Base-by-base conservation (phyloP, 2,113 vertebrate species). In the Miniopterus natalensis region DNA sequence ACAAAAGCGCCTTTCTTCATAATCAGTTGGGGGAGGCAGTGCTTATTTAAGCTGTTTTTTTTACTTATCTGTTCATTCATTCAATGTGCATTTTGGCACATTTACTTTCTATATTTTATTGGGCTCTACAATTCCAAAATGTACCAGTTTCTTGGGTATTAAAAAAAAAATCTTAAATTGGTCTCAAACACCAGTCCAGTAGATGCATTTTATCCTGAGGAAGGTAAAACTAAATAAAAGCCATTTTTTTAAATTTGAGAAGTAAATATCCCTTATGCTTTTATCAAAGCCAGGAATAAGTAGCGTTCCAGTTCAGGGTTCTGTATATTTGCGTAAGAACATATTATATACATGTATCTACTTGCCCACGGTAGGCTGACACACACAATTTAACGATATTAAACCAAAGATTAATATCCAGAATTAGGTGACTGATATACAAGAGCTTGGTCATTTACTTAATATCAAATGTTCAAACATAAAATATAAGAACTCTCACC, bases 381-480 rank as follows among this genome's bases (percentile, higher is more conserved):
- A 96, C 87, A 94, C 83, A 3, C 92, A 93, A 84, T 93, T 97
- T 94, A 96, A 91, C 95, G 93, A 49, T 83, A 93, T 92, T 93
- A 96, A 95, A 92, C 79, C 80, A 66, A 96, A 96, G 96, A 96
- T 97, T 97, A 94, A 96, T 97, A 93, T 96, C 73, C 85, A 97
- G 90, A 96, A 95, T 97, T 95, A 92, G 84, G 77, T 92, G 80
- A 96, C 75, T 92, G 90, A 96, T 88, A 97, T 68, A 92, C 92
- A 88, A 47, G 55, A 78, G 49, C 70, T 90, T 94, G 84, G 77
- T 55, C 84, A 92, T 94, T 96, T 97, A 97, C 97, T 97, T 95
- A 95, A 95, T 92, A 97, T 89, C 77, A 84, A 97, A 87, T 96
- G 85, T 88, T 96, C 96, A 95, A 96, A 97, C 95, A 97, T 94